Evolutionary conservation across 2,888 invertebrate genomes (phyloP).

Genomic region (Oegoconia quadripuncta): DNA sequence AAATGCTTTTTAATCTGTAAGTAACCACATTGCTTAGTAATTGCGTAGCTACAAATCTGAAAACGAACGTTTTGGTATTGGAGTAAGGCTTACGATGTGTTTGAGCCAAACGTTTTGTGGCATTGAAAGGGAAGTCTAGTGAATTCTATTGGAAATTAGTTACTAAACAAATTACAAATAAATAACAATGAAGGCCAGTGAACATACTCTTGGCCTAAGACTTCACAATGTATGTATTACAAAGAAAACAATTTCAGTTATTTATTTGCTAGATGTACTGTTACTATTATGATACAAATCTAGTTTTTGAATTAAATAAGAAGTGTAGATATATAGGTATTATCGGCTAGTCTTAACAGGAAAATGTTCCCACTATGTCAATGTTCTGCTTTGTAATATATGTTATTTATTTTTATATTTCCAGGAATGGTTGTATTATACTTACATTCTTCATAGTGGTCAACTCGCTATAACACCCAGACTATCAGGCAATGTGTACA

Average conservation of each 20-base stretch:
- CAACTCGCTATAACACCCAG: constrained; percentile 49
- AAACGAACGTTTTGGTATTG: not conserved
- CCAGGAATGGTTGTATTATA: constrained; percentile 57
- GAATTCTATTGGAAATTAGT: constrained; percentile 1
- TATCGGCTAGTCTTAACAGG: constrained; percentile 74
- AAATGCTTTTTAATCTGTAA: constrained; percentile 1
- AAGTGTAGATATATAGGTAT: constrained; percentile 68
- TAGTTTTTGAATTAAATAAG: constrained; percentile 45
- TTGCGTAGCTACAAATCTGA: constrained; percentile 7
- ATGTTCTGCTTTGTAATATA: constrained; percentile 75
- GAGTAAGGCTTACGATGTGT: not conserved
- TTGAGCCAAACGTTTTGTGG: constrained; percentile 4
- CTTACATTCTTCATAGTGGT: constrained; percentile 50
- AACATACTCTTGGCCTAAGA: constrained; percentile 22
- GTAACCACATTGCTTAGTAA: constrained; percentile 9
- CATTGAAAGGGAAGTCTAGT: constrained; percentile 1
- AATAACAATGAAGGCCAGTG: constrained; percentile 11
- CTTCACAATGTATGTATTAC: constrained; percentile 26
- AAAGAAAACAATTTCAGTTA: constrained; percentile 36
- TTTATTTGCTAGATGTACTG: constrained; percentile 44
- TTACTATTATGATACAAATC: constrained; percentile 39
- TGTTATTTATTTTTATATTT: constrained; percentile 73
- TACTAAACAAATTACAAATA: constrained; percentile 31
- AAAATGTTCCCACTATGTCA: constrained; percentile 74
- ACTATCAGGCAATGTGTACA: constrained; percentile 51